Evolutionary conservation across 2,888 invertebrate species (phyloP), one percentile per base, ranked within the genome.

Genomic region (Trissolcus brochymenae): DNA sequence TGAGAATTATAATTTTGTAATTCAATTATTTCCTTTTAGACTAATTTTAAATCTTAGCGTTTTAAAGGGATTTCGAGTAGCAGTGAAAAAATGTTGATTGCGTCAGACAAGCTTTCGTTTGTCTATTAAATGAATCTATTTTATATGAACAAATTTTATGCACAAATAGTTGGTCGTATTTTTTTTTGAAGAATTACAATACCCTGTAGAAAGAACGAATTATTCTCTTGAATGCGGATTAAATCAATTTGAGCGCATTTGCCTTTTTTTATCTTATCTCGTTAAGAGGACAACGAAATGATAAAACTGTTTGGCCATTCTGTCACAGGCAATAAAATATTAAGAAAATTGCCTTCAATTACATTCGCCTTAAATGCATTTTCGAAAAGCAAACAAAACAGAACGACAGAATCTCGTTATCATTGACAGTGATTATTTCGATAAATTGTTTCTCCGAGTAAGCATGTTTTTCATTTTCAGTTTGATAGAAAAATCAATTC

Each of bases 201-300:
- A 13, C 68, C n/a, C n/a, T 16, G 19, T 55, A 7, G 50, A 70
- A 54, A 9, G 25, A 41, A 16, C 54, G 49, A 70, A 70, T 70
- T 62, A 70, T 62, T 70, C 61, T 55, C 68, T 60, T 16, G 19
- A 55, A 53, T 49, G 68, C 41, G 51, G 56, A 62, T 62, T 70
- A 70, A 50, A 62, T 70, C 62, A 56, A 29, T 60, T 50, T 50
- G 29, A 41, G 61, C 50, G 49, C 29, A 16, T n/a, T 29, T 16
- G 4, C 21, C 40, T 62, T 29, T 4, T n/a, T 25, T 56, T 70
- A 62, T 62, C 50, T 62, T 70, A 62, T 62, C 62, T 70, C 56
- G 62, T 70, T 70, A 70, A 51, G 25, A 41, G n/a, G 62, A 56
- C 70, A 51, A 56, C 41, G 17, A 62, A 70, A 56, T 62, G 62